Conservation (phyloP, 92 coral and sea anemone species). For the Meandrina meandrites region DNA sequence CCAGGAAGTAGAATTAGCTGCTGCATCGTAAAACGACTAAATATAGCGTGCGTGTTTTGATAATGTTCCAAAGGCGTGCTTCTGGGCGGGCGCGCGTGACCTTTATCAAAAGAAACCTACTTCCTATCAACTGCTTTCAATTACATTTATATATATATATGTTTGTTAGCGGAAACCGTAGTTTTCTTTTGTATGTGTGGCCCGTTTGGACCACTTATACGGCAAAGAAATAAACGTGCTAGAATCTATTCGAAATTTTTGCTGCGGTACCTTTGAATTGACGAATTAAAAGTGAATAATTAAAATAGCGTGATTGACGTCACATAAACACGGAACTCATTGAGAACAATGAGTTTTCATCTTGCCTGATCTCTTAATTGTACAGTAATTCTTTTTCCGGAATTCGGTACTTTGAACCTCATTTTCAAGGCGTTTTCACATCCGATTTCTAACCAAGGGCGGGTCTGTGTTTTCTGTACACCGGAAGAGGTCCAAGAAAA, state of each 20-base stretch:
- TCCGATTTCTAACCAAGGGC: conserved; percentile 22
- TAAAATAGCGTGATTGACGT: background rate
- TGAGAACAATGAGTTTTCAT: background rate
- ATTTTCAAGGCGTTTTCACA: conserved; percentile 5
- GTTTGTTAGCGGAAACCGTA: background rate
- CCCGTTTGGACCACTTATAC: too few species aligned
- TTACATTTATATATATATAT: background rate
- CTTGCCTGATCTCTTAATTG: conserved; percentile 2
- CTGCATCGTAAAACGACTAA: background rate
- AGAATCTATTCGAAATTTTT: too few species aligned
- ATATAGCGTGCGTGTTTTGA: background rate
- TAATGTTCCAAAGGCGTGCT: too few species aligned
- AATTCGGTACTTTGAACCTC: conserved; percentile 3
- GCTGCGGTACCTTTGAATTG: too few species aligned
- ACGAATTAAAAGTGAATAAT: too few species aligned
- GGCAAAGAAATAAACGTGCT: too few species aligned
- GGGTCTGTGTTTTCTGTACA: conserved; percentile 9
- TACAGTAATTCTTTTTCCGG: conserved; percentile 6
- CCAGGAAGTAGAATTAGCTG: background rate
- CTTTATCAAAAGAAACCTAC: too few species aligned
- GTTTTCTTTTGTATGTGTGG: background rate
- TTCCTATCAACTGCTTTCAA: too few species aligned
- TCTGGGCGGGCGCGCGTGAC: too few species aligned
- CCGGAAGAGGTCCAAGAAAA: conserved; percentile 10
- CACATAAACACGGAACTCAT: background rate